These are phyloP conservation scores for Tuberolachnus salignus DNA, from an alignment of 2,888 invertebrate genomes.

Conservation along the genomic window DNA sequence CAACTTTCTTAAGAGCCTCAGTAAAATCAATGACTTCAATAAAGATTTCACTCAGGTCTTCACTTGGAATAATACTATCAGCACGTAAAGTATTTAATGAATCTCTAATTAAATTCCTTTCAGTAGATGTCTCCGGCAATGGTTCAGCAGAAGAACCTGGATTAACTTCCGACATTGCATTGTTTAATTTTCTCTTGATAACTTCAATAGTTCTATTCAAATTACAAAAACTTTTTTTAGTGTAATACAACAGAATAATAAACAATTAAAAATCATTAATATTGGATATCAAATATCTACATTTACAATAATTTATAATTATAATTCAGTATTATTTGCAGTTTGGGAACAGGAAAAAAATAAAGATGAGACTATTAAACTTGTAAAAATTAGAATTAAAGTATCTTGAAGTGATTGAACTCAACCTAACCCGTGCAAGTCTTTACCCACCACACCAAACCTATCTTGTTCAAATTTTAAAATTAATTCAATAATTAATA, in stretches of 20 bases:
- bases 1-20: constrained; percentile 78
- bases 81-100: constrained; percentile 33
- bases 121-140: neutral
- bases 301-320: no score
- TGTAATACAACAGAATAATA: no score
- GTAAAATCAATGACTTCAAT: constrained; percentile 79
- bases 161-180: neutral
- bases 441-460: no score
- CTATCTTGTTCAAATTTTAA: no score
- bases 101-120: constrained; percentile 19
- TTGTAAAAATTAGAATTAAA: no score
- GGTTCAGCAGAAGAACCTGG: constrained; percentile 13
- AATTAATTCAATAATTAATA: no score
- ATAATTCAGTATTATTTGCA: no score
- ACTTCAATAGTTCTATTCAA: constrained; percentile 51
- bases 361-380: no score
- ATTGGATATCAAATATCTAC: neutral
- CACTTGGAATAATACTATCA: neutral
- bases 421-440: no score
- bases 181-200: constrained; percentile 28
- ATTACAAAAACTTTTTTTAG: neutral
- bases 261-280: neutral
- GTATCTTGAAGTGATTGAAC: no score
- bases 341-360: no score
- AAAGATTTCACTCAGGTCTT: neutral